These are phyloP conservation scores for Cyclargus thomasi DNA, from an alignment of 1,140 invertebrate genomes.

Conservation along the genomic window DNA sequence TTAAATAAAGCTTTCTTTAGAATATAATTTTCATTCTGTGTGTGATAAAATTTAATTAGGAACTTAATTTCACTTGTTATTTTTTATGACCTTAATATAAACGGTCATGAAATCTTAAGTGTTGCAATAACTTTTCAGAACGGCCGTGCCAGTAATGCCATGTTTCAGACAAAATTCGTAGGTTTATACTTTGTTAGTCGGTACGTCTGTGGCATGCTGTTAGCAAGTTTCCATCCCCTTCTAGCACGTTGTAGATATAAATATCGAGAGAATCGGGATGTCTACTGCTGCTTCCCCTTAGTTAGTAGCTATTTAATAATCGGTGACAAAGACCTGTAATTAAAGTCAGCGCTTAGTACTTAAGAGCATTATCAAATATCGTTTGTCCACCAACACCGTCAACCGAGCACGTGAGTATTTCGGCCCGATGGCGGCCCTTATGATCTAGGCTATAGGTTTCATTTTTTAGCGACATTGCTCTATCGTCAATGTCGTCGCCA, in stretches of 20 bases:
- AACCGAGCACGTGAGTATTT: no score
- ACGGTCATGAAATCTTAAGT: neutral
- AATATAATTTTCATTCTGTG: neutral
- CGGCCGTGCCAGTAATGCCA: conserved; percentile 29
- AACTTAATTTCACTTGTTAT: neutral
- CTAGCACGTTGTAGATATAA: neutral
- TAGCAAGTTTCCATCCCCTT: neutral
- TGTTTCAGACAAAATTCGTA: conserved; percentile 30
- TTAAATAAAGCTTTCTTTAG: neutral
- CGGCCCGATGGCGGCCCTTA: no score
- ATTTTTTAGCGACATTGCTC: no score
- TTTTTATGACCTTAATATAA: neutral
- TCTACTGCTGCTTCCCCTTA: no score
- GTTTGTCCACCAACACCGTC: no score
- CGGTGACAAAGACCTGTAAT: no score
- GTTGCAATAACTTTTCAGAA: conserved; percentile 35
- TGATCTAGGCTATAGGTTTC: no score
- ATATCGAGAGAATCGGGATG: neutral
- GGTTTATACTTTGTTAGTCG: conserved; percentile 24
- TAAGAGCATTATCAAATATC: no score
- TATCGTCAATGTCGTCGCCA: no score
- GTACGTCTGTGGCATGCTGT: neutral
- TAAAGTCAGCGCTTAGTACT: no score
- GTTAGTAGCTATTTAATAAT: no score
- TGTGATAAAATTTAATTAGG: neutral